A percentile compares a stretch with the other conserved stretches of the same genome.
phyloP scores from a whole-genome alignment of 2,797 vertebrate genomes.

The Sebastes itinus region DNA sequence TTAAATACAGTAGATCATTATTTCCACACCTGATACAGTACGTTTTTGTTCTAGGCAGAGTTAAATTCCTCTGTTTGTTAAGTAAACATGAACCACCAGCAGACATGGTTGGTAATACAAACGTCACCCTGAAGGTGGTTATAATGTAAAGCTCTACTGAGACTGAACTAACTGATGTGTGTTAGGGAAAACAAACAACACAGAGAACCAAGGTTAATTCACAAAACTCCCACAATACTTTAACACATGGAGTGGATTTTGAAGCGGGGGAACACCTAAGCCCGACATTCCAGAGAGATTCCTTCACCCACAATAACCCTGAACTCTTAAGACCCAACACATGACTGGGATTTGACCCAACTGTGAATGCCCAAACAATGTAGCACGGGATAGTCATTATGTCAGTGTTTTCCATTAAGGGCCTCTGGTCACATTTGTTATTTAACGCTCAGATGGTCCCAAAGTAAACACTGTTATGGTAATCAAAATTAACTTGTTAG shows the following conservation, averaged over 20 bases:
- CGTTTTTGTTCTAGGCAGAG: not conserved
- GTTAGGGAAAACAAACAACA: not conserved
- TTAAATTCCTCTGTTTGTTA: not conserved
- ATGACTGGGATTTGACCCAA: slow-evolving; percentile 46
- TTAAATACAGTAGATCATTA: not conserved
- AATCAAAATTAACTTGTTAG: not conserved
- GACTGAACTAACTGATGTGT: not conserved
- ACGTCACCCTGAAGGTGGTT: not conserved
- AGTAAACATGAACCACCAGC: not conserved
- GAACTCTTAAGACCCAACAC: slow-evolving; percentile 25
- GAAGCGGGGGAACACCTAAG: not conserved
- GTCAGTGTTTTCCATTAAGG: not conserved
- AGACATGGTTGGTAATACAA: not conserved
- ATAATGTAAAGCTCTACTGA: not conserved
- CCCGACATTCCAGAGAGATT: slow-evolving; percentile 39
- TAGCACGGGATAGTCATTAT: not conserved
- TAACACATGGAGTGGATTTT: not conserved
- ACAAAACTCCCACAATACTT: not conserved
- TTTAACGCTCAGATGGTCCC: not conserved
- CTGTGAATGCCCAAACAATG: slow-evolving; percentile 1
- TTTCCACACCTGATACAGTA: not conserved
- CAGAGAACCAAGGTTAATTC: not conserved
- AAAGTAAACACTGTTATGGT: not conserved
- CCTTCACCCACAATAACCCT: slow-evolving; percentile 4
- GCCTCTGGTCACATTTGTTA: not conserved